Evolutionary conservation across 1,140 invertebrate species (phyloP).

Genomic region (Mizuhopecten yessoensis): DNA sequence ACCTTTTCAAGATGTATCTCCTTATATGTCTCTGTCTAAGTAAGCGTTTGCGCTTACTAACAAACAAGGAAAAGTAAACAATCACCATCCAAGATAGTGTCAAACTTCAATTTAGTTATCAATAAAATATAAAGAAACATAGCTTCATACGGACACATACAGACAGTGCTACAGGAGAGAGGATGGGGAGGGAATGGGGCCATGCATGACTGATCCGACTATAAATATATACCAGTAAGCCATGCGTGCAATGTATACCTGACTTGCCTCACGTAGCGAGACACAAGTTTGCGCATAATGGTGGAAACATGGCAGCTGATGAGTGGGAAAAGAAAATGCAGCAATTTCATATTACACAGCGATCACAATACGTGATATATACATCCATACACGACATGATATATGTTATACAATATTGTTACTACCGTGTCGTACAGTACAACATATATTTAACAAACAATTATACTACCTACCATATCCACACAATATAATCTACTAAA

Average conservation of each 20-base stretch:
- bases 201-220: constrained; percentile 11
- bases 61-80: constrained; percentile 1
- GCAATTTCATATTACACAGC: background rate
- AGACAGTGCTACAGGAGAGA: background rate
- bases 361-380: background rate
- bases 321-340: background rate
- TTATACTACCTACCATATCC: too few species aligned
- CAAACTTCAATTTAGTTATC: background rate
- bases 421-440: too few species aligned
- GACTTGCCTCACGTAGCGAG: constrained; percentile 9
- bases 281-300: constrained; percentile 25
- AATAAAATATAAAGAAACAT: background rate
- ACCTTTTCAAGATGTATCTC: background rate
- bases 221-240: background rate
- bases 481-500: too few species aligned
- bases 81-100: background rate
- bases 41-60: constrained; percentile 33
- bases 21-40: background rate
- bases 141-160: background rate
- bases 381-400: background rate
- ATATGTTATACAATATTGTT: background rate
- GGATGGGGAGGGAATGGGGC: background rate
- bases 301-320: constrained; percentile 8
- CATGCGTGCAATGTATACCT: background rate
- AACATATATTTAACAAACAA: too few species aligned